Conservation (phyloP, 2,113 vertebrate genomes). For the Dipodomys ordii region DNA sequence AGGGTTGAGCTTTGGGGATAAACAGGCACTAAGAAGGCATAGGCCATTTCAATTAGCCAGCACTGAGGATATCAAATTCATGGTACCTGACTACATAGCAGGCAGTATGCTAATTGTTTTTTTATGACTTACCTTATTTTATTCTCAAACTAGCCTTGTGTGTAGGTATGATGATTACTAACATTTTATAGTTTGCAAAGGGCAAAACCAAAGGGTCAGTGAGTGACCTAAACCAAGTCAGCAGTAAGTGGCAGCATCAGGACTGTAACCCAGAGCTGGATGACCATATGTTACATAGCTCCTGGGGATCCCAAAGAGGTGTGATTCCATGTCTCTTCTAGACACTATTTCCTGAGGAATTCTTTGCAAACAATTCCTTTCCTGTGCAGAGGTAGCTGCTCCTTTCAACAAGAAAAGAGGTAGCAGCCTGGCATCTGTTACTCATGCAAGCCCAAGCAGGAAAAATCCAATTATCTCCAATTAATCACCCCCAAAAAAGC, state of each 20-base stretch:
- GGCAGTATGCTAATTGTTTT: background rate
- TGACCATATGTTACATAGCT: accelerated
- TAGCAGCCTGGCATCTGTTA: too few relatives aligned
- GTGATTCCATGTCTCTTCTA: background rate
- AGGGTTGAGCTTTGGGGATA: background rate
- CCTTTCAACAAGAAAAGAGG: background rate
- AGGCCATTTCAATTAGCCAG: background rate
- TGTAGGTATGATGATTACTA: background rate
- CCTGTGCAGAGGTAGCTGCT: background rate
- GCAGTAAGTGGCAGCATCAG: background rate
- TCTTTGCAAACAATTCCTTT: background rate
- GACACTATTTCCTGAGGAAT: background rate
- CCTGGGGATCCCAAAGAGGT: background rate
- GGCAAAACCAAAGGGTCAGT: background rate
- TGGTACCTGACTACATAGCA: accelerated
- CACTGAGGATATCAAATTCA: background rate
- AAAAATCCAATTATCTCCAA: background rate
- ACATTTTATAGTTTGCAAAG: background rate
- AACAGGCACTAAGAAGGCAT: background rate
- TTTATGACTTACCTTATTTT: background rate
- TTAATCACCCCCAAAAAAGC: background rate
- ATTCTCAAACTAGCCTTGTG: background rate
- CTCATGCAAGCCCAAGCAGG: too few relatives aligned
- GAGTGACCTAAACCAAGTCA: background rate
- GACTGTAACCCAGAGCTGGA: background rate